Evolutionary conservation across 2,888 invertebrate species (phyloP).

Genomic region (Hirtodrosophila alboralis): DNA sequence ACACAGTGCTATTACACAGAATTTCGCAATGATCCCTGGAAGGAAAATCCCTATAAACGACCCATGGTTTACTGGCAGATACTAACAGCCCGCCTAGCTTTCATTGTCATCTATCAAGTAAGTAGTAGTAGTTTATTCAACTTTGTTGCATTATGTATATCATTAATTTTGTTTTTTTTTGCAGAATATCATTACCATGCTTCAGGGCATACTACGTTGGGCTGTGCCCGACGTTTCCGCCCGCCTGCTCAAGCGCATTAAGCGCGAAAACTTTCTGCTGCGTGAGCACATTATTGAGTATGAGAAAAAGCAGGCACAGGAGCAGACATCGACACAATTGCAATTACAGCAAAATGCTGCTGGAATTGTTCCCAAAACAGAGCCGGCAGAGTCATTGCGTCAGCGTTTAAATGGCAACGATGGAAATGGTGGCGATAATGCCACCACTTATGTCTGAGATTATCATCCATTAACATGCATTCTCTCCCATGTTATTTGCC

Average conservation of each 20-base stretch:
- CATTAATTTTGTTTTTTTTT: constrained; percentile 11
- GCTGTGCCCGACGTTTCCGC: constrained; percentile 91
- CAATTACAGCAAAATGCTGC: constrained; percentile 11
- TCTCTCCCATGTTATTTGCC: constrained; percentile 11
- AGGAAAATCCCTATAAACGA: constrained; percentile 85
- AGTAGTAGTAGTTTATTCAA: not conserved
- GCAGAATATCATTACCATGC: constrained; percentile 90
- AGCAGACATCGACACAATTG: constrained; percentile 24
- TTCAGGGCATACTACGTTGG: constrained; percentile 90
- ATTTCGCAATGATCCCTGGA: constrained; percentile 87
- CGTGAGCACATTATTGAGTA: constrained; percentile 90
- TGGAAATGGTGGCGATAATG: constrained; percentile 31
- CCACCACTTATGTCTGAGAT: constrained; percentile 60
- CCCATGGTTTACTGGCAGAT: constrained; percentile 90
- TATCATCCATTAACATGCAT: not conserved
- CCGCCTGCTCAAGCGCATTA: constrained; percentile 88
- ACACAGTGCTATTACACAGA: constrained; percentile 88
- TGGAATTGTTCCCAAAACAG: constrained; percentile 1
- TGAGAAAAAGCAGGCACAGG: constrained; percentile 77
- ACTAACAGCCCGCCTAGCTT: constrained; percentile 89
- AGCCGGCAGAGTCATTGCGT: constrained; percentile 23
- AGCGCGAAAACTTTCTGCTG: constrained; percentile 89
- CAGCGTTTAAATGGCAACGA: constrained; percentile 31
- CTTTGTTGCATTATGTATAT: not conserved
- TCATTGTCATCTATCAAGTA: constrained; percentile 90